Conservation (phyloP, 2,113 vertebrate species). For the Microcebus jonahi region DNA sequence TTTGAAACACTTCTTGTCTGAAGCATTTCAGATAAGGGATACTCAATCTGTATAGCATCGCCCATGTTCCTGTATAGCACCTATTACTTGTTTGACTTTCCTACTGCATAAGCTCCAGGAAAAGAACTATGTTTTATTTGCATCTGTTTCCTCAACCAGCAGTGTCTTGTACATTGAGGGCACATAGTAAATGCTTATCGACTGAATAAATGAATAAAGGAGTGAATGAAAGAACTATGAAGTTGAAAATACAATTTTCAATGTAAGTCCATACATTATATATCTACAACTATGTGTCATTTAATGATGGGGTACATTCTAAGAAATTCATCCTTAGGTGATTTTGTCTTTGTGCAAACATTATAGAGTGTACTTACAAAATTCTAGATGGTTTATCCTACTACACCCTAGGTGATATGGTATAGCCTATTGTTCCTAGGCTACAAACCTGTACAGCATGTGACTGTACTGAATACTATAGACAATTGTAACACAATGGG, state of each 20-base stretch:
- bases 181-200: neutral
- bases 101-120: neutral
- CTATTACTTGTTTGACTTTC: neutral
- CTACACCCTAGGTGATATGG: neutral
- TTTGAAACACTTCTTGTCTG: neutral
- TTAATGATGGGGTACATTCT: neutral
- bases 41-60: neutral
- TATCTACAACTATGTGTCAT: neutral
- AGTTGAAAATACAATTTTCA: neutral
- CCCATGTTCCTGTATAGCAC: neutral
- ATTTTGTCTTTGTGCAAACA: neutral
- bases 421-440: neutral
- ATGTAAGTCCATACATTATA: neutral
- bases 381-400: neutral
- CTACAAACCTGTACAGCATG: neutral
- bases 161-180: neutral
- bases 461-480: neutral
- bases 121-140: neutral
- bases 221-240: neutral
- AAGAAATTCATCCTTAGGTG: neutral
- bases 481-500: neutral
- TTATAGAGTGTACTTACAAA: neutral
- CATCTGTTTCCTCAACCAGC: neutral
- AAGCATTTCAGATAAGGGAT: neutral
- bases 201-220: neutral